These are phyloP conservation scores for Clanis bilineata DNA, from an alignment of 2,888 invertebrate species.

Conservation along the genomic window DNA sequence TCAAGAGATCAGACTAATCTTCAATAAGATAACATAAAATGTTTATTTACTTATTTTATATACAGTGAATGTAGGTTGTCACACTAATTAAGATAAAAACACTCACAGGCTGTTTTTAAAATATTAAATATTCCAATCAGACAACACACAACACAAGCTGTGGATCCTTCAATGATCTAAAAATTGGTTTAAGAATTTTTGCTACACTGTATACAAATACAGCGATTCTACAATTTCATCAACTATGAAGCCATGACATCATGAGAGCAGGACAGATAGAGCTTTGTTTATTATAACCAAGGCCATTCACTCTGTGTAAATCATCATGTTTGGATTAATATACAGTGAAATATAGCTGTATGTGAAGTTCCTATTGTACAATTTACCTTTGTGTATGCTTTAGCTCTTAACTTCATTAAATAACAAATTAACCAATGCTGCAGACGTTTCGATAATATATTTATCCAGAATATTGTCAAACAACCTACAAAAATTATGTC, in stretches of 20 bases:
- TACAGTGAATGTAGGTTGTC: constrained; percentile 1
- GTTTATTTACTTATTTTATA: neutral
- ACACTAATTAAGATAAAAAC: constrained; percentile 12
- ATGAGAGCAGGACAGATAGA: constrained; percentile 40
- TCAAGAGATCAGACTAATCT: no score
- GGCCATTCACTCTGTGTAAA: constrained; percentile 34
- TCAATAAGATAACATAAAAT: no score
- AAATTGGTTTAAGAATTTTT: neutral
- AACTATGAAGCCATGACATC: constrained; percentile 43
- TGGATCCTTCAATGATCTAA: neutral
- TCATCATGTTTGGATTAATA: constrained; percentile 25
- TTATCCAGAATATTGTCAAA: no score
- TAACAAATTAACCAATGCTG: constrained; percentile 44
- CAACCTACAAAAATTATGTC: constrained; percentile 22
- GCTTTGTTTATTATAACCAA: constrained; percentile 38
- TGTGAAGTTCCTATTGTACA: constrained; percentile 7
- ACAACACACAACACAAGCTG: neutral
- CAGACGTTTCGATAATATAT: constrained; percentile 29
- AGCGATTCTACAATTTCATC: neutral
- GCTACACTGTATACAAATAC: neutral
- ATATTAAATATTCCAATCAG: neutral
- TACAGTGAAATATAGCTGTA: constrained; percentile 20
- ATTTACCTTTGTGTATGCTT: constrained; percentile 64
- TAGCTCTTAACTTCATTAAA: constrained; percentile 63
- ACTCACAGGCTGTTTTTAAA: constrained; percentile 20